phyloP scores from a whole-genome alignment of 2,888 invertebrate genomes.

The Neoitamus cyanurus region DNA sequence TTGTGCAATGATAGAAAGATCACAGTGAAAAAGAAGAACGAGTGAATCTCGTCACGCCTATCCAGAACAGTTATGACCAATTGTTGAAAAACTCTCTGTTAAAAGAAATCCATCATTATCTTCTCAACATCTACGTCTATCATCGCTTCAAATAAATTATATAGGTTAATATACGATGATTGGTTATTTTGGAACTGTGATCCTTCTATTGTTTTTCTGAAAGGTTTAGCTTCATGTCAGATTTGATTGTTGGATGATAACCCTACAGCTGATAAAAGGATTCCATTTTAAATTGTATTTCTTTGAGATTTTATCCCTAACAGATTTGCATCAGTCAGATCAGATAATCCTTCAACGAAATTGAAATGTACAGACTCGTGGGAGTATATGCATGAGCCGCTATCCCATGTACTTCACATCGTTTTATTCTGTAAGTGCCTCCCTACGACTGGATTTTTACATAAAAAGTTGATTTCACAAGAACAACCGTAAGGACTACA shows the following conservation, averaged over 20 bases:
- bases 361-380: not conserved
- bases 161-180: too few species aligned
- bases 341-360: not conserved
- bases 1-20: too few species aligned
- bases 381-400: not conserved
- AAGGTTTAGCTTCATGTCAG: not conserved
- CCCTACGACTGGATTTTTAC: not conserved
- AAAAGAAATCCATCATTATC: too few species aligned
- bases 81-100: too few species aligned
- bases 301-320: not conserved
- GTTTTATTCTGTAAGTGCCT: constrained; percentile 1
- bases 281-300: not conserved
- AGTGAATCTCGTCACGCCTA: too few species aligned
- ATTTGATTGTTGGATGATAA: not conserved
- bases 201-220: too few species aligned
- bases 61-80: too few species aligned
- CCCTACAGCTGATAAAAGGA: not conserved
- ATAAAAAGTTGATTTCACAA: not conserved
- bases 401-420: not conserved
- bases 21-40: too few species aligned
- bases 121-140: too few species aligned
- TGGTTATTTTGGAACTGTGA: too few species aligned
- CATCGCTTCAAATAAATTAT: too few species aligned
- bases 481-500: not conserved
- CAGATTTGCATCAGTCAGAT: not conserved